Percentiles rank a stretch among this genome's conserved stretches.
These are phyloP conservation scores for Gonioctena quinquepunctata DNA, from an alignment of 1,140 invertebrate species.

Conservation along the genomic window DNA sequence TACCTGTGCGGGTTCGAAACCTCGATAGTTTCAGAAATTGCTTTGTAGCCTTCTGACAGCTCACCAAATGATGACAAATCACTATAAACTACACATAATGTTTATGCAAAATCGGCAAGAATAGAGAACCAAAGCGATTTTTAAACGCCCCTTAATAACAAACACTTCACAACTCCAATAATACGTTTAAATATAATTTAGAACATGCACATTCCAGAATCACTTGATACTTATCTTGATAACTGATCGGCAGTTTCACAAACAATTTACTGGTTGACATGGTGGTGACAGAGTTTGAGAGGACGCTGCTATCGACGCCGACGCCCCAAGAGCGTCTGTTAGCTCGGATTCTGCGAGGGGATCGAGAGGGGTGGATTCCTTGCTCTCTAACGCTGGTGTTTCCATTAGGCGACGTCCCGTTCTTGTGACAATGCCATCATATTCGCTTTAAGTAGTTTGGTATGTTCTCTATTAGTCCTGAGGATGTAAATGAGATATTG, in stretches of 20 bases:
- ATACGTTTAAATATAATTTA: too few relatives aligned
- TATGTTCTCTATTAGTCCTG: slow-evolving; percentile 21
- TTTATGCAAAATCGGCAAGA: slow-evolving; percentile 22
- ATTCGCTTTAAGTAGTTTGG: slow-evolving; percentile 34
- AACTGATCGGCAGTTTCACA: slow-evolving; percentile 21
- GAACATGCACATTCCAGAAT: slow-evolving; percentile 13
- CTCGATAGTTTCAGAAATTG: slow-evolving; percentile 1
- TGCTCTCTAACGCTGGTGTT: slow-evolving; percentile 25
- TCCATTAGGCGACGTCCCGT: slow-evolving; percentile 30
- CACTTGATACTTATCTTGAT: slow-evolving; percentile 32
- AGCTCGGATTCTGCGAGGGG: slow-evolving; percentile 24
- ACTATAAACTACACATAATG: slow-evolving; percentile 33
- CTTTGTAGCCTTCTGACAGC: slow-evolving; percentile 14
- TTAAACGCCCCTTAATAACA: slow-evolving; percentile 21
- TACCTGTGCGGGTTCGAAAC: too few relatives aligned
- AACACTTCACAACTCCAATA: not conserved
- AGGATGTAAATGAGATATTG: not conserved
- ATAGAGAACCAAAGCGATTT: slow-evolving; percentile 21
- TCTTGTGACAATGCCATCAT: slow-evolving; percentile 31
- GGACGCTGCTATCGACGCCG: slow-evolving; percentile 40
- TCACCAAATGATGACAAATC: slow-evolving; percentile 46
- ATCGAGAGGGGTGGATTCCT: slow-evolving; percentile 28
- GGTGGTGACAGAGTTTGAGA: slow-evolving; percentile 36
- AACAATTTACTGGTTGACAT: slow-evolving; percentile 45
- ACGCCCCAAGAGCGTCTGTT: slow-evolving; percentile 47